These are phyloP conservation scores for Parambassis ranga DNA, from an alignment of 2,797 vertebrate species.

Conservation along the genomic window DNA sequence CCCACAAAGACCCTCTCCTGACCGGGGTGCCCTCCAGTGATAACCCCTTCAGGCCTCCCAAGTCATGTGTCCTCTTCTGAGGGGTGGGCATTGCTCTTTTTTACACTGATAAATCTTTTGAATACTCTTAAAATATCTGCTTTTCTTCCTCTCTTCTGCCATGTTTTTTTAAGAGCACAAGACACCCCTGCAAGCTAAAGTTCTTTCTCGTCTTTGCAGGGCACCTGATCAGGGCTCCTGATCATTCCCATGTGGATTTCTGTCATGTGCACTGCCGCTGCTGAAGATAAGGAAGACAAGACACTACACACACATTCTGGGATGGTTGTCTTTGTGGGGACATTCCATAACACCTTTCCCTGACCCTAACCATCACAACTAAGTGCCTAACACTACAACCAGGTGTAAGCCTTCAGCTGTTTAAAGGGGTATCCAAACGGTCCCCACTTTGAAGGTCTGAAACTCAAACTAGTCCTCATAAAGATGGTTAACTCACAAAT, in stretches of 20 bases:
- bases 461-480: too few relatives aligned
- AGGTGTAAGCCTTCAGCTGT: too few relatives aligned
- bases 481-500: too few relatives aligned
- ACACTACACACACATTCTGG: background rate
- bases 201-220: background rate
- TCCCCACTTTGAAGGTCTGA: too few relatives aligned
- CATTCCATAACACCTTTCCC: too few relatives aligned
- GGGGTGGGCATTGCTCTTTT: slow-evolving; percentile 20
- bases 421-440: too few relatives aligned
- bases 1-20: slow-evolving; percentile 81
- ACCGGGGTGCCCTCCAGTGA: slow-evolving; percentile 80
- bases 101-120: background rate
- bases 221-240: background rate
- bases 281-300: slow-evolving; percentile 18
- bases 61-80: slow-evolving; percentile 81
- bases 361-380: too few relatives aligned
- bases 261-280: slow-evolving; percentile 16
- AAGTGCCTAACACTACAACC: too few relatives aligned
- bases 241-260: slow-evolving; percentile 7
- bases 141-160: too few relatives aligned
- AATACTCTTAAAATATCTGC: background rate
- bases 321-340: too few relatives aligned
- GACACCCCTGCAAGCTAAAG: background rate
- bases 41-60: slow-evolving; percentile 82
- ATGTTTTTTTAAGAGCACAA: background rate